These are phyloP conservation scores for Ceratina australensis DNA, from an alignment of 1,140 invertebrate genomes.

Conservation along the genomic window DNA sequence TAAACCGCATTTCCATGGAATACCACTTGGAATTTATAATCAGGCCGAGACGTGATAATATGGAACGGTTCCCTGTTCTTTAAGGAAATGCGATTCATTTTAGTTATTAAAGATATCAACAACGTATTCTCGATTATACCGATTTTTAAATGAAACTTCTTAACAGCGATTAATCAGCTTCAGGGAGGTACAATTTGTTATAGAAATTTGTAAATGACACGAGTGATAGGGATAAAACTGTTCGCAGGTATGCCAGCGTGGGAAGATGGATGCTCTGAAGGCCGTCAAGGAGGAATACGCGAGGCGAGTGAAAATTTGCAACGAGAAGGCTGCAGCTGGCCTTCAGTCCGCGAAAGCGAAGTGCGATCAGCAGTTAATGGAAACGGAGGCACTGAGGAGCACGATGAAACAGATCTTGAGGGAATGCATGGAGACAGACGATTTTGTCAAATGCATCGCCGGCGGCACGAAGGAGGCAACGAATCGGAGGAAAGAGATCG, in stretches of 20 bases:
- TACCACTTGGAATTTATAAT: constrained; percentile 5
- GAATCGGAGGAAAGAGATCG: not conserved
- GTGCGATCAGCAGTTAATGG: not conserved
- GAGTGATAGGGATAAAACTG: constrained; percentile 10
- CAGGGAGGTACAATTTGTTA: too few relatives aligned
- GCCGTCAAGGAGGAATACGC: constrained; percentile 10
- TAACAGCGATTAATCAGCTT: too few relatives aligned
- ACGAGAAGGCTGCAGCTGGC: constrained; percentile 10
- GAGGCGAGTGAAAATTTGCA: constrained; percentile 23
- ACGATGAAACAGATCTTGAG: constrained; percentile 8
- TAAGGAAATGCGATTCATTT: too few relatives aligned
- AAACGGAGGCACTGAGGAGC: not conserved
- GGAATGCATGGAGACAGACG: constrained; percentile 24
- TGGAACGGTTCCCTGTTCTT: too few relatives aligned
- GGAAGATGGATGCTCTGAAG: constrained; percentile 18
- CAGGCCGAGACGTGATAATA: too few relatives aligned
- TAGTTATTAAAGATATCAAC: too few relatives aligned
- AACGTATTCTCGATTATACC: too few relatives aligned
- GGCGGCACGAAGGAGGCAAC: constrained; percentile 5
- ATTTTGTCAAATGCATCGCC: constrained; percentile 30
- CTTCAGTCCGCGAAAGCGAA: not conserved
- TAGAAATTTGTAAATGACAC: not conserved
- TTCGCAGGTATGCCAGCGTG: constrained; percentile 15
- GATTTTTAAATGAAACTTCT: too few relatives aligned
- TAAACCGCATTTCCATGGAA: constrained; percentile 4